Conservation (phyloP, 2,797 vertebrate species). For the Argya squamiceps region DNA sequence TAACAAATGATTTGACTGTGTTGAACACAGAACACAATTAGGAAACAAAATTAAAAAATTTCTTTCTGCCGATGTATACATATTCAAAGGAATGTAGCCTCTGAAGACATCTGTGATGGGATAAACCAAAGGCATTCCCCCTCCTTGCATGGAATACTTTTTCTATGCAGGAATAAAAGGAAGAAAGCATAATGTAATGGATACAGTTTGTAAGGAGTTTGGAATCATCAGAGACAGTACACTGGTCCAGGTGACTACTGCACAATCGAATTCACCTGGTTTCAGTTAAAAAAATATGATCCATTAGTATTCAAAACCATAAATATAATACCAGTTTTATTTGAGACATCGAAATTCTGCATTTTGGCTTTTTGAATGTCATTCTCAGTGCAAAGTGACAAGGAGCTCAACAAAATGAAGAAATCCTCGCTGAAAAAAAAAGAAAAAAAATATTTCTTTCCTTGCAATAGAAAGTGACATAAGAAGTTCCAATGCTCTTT, state of each 20-base stretch:
- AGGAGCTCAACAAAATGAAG: neutral
- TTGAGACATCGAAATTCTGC: neutral
- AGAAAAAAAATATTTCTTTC: accelerated
- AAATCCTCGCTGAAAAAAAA: neutral
- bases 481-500: neutral
- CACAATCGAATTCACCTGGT: neutral
- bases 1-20: neutral
- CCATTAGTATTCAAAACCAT: neutral
- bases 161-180: neutral
- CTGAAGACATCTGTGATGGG: neutral
- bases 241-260: neutral
- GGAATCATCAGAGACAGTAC: neutral
- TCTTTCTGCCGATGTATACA: neutral
- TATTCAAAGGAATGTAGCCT: neutral
- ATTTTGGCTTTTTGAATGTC: neutral
- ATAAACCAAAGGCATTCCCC: neutral
- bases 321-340: neutral
- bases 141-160: neutral
- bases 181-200: neutral
- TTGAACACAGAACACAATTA: neutral
- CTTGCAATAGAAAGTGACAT: neutral
- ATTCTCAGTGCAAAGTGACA: neutral
- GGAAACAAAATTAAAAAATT: neutral
- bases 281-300: neutral
- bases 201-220: neutral